A percentile compares a stretch with the other conserved stretches of the same genome.
phyloP scores from a whole-genome alignment of 2,888 invertebrate species.

The Cheilosia variabilis region DNA sequence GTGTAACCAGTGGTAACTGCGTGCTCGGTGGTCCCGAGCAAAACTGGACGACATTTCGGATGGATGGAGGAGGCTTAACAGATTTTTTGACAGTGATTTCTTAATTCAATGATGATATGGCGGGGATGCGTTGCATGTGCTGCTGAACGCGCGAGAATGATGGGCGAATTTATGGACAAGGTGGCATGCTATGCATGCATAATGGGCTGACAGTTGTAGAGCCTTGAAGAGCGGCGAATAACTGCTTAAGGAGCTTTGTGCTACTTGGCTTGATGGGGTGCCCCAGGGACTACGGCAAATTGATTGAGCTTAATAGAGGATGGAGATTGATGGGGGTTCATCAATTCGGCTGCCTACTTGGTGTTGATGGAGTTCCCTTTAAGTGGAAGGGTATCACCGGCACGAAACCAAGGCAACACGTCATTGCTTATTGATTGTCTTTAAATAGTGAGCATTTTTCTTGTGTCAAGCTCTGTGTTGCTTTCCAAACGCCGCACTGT shows the following conservation, averaged over 20 bases:
- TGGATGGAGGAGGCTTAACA: slow-evolving; percentile 77
- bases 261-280: not conserved
- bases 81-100: slow-evolving; percentile 80
- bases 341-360: slow-evolving; percentile 15
- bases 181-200: slow-evolving; percentile 59
- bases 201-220: slow-evolving; percentile 20
- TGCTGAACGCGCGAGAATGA: slow-evolving; percentile 40
- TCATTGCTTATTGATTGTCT: too few species aligned
- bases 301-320: slow-evolving; percentile 21
- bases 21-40: slow-evolving; percentile 45
- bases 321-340: slow-evolving; percentile 30
- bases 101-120: slow-evolving; percentile 79
- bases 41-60: slow-evolving; percentile 39
- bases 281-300: slow-evolving; percentile 26
- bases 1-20: slow-evolving; percentile 60
- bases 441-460: too few species aligned
- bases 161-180: slow-evolving; percentile 59
- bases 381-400: not conserved
- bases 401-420: not conserved
- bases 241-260: slow-evolving; percentile 12
- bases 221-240: not conserved
- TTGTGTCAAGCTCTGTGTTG: too few species aligned
- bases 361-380: slow-evolving; percentile 40
- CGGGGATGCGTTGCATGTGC: slow-evolving; percentile 65
- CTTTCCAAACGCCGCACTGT: too few species aligned